Percentiles rank a stretch among this genome's conserved stretches.
Evolutionary conservation across 1,140 invertebrate genomes (phyloP).

Genomic region (Diuraphis noxia): DNA sequence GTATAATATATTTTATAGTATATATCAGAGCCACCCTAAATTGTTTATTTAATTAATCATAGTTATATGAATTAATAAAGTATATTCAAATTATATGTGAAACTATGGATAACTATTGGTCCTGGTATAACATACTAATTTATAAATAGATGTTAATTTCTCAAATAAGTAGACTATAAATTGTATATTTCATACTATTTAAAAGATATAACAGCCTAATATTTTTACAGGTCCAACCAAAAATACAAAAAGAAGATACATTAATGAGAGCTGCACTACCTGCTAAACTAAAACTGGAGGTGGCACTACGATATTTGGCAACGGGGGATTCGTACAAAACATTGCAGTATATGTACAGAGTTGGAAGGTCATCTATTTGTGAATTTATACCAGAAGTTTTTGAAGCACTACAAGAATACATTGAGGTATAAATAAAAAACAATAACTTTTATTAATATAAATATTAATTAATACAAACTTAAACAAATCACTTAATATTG

Average conservation of each 20-base stretch:
- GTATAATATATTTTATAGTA: too few relatives aligned
- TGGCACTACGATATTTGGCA: background rate
- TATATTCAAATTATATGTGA: background rate
- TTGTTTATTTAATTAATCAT: background rate
- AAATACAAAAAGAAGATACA: slow-evolving; percentile 32
- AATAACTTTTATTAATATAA: background rate
- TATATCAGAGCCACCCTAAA: too few relatives aligned
- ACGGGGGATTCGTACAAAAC: slow-evolving; percentile 56
- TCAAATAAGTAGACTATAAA: too few relatives aligned
- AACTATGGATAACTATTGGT: too few relatives aligned
- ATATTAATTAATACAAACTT: too few relatives aligned
- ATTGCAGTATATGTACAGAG: slow-evolving; percentile 57
- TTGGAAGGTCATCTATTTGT: slow-evolving; percentile 57
- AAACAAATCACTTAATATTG: too few relatives aligned
- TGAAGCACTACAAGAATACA: background rate
- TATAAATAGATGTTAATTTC: too few relatives aligned
- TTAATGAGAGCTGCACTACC: slow-evolving; percentile 29
- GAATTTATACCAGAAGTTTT: slow-evolving; percentile 55
- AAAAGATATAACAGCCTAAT: background rate
- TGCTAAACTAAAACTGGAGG: slow-evolving; percentile 11
- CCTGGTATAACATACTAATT: too few relatives aligned
- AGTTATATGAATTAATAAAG: background rate
- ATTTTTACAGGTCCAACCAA: background rate
- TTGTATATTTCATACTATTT: background rate
- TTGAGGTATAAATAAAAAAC: slow-evolving; percentile 3